These are phyloP conservation scores for Chelonoidis abingdonii DNA, from an alignment of 2,113 vertebrate genomes.

Conservation along the genomic window DNA sequence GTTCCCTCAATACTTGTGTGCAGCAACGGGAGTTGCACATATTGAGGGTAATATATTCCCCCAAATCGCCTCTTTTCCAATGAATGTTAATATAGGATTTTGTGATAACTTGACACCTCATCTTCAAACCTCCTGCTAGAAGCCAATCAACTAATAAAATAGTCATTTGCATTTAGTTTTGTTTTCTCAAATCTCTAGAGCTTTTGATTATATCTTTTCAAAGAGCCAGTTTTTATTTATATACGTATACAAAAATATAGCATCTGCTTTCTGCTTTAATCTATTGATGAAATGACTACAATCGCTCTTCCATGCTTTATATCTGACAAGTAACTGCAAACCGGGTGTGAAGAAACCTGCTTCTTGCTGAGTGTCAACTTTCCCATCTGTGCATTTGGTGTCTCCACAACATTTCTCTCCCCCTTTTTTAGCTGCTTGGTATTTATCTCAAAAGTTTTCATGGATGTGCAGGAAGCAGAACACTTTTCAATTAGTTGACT, in stretches of 20 bases:
- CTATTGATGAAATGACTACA: neutral
- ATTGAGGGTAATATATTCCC: neutral
- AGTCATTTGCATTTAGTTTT: neutral
- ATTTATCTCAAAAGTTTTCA: neutral
- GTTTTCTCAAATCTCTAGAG: neutral
- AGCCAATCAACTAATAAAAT: neutral
- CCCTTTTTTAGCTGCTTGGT: neutral
- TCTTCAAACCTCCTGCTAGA: neutral
- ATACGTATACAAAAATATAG: neutral
- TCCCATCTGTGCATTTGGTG: rapidly evolving
- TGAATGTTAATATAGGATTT: neutral
- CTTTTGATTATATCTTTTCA: neutral
- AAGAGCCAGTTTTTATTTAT: neutral
- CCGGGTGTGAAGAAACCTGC: rapidly evolving
- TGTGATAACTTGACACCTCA: neutral
- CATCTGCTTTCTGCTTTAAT: neutral
- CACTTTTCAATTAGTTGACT: neutral
- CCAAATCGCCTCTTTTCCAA: neutral
- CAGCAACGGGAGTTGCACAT: neutral
- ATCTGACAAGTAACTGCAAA: neutral
- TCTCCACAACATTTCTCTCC: neutral
- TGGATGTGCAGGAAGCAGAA: neutral
- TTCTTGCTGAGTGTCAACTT: neutral
- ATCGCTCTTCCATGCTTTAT: neutral
- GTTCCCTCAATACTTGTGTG: too few relatives aligned